phyloP scores from a whole-genome alignment of 1,140 invertebrate genomes.

The Capitella teleta region DNA sequence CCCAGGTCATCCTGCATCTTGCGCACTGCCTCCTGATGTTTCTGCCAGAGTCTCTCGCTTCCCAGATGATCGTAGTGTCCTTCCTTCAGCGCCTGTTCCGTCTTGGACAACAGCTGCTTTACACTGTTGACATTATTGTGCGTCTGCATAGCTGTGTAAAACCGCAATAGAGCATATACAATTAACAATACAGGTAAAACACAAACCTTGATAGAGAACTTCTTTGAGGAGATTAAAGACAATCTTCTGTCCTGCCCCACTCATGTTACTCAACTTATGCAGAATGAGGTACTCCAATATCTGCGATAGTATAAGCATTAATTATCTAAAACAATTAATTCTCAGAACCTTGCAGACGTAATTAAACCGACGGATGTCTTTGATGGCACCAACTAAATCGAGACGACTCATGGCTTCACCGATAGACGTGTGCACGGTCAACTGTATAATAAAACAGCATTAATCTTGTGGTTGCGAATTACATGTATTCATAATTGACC shows the following conservation, averaged over 20 bases:
- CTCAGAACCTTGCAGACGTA: conserved; percentile 72
- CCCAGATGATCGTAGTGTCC: conserved; percentile 78
- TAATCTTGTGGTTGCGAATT: no score
- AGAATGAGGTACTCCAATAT: conserved; percentile 77
- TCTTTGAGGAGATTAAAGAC: conserved; percentile 88
- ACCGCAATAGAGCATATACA: neutral
- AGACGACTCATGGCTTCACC: conserved; percentile 86
- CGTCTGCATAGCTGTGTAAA: conserved; percentile 60
- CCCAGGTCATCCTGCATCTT: conserved; percentile 70
- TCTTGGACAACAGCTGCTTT: conserved; percentile 60
- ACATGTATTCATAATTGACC: no score
- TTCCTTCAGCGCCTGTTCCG: conserved; percentile 56
- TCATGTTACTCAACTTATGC: conserved; percentile 68
- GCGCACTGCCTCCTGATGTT: conserved; percentile 70
- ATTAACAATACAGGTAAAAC: neutral
- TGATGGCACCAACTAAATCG: conserved; percentile 86
- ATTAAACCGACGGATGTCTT: conserved; percentile 85
- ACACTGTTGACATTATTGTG: conserved; percentile 78
- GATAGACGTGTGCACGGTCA: conserved; percentile 86
- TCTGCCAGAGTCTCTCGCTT: conserved; percentile 75
- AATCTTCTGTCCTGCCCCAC: conserved; percentile 85
- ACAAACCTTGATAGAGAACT: conserved; percentile 73
- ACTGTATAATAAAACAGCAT: no score
- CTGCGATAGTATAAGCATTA: conserved; percentile 15
- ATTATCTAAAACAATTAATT: neutral